Evolutionary conservation across 2,888 invertebrate species (phyloP).

Genomic region (Luperina nickerlii): DNA sequence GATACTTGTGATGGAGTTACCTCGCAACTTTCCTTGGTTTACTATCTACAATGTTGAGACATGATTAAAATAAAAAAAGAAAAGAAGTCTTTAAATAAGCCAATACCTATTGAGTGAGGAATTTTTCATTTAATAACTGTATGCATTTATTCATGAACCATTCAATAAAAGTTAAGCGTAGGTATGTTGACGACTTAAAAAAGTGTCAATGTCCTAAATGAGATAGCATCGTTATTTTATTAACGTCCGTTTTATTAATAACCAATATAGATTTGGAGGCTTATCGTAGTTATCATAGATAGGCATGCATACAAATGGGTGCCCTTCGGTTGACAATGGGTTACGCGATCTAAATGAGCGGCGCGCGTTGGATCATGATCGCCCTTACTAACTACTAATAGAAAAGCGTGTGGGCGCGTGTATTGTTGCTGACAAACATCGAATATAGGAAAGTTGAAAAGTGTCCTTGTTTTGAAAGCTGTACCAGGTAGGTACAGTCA

Average conservation of each 20-base stretch:
- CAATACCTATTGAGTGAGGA: slow-evolving; percentile 53
- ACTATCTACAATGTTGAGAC: too few species aligned
- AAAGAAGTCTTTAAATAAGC: slow-evolving; percentile 37
- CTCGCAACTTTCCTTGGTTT: too few species aligned
- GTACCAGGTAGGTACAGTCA: too few species aligned
- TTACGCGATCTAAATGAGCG: slow-evolving; percentile 68
- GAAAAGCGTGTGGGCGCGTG: slow-evolving; percentile 48
- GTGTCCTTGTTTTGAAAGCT: not conserved
- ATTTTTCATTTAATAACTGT: slow-evolving; percentile 56
- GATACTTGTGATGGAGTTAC: too few species aligned
- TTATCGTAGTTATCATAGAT: slow-evolving; percentile 66
- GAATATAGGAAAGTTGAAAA: not conserved
- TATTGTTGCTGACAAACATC: slow-evolving; percentile 43
- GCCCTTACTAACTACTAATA: slow-evolving; percentile 70
- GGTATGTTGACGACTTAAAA: slow-evolving; percentile 51
- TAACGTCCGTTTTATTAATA: slow-evolving; percentile 68
- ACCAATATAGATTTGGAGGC: slow-evolving; percentile 72
- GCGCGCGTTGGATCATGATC: slow-evolving; percentile 66
- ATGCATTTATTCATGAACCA: slow-evolving; percentile 57
- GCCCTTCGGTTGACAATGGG: slow-evolving; percentile 69
- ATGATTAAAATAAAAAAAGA: too few species aligned
- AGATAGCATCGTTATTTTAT: slow-evolving; percentile 59
- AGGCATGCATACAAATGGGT: slow-evolving; percentile 73
- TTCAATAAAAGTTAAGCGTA: slow-evolving; percentile 55
- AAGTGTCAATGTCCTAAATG: slow-evolving; percentile 64